phyloP scores from a whole-genome alignment of 2,797 vertebrate genomes.

The Cossypha caffra region DNA sequence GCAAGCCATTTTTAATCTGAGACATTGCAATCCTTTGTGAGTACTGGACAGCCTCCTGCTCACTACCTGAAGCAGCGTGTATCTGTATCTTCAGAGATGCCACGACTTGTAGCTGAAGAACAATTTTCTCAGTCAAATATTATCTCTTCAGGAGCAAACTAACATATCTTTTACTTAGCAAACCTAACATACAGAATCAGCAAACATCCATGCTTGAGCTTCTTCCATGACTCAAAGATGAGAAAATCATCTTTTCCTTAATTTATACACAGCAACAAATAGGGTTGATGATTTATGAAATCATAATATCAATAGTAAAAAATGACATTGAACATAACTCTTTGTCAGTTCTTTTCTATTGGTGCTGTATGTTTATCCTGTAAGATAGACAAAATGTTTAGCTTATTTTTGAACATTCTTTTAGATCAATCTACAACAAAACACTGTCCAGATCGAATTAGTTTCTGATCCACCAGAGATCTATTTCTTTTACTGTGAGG shows the following conservation, averaged over 20 bases:
- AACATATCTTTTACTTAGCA: neutral
- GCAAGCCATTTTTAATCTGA: neutral
- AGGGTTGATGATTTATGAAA: neutral
- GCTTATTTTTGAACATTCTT: neutral
- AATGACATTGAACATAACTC: neutral
- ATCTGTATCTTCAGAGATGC: accelerated
- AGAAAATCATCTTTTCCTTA: neutral
- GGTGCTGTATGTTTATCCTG: neutral
- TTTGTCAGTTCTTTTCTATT: neutral
- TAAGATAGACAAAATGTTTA: neutral
- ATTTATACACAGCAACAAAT: neutral
- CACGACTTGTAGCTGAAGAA: too few relatives aligned
- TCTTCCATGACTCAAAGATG: neutral
- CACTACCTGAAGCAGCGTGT: neutral
- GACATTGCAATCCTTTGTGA: neutral
- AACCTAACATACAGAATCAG: neutral
- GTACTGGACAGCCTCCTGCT: neutral
- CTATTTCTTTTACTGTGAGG: neutral
- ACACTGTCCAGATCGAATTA: neutral
- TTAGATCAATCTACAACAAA: neutral
- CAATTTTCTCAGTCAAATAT: neutral
- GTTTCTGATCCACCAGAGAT: neutral
- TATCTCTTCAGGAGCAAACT: neutral
- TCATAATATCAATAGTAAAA: neutral
- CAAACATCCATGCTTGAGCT: neutral